A percentile compares a stretch with the other conserved stretches of the same genome.
phyloP scores from a whole-genome alignment of 2,113 vertebrate genomes.

The Sula dactylatra region DNA sequence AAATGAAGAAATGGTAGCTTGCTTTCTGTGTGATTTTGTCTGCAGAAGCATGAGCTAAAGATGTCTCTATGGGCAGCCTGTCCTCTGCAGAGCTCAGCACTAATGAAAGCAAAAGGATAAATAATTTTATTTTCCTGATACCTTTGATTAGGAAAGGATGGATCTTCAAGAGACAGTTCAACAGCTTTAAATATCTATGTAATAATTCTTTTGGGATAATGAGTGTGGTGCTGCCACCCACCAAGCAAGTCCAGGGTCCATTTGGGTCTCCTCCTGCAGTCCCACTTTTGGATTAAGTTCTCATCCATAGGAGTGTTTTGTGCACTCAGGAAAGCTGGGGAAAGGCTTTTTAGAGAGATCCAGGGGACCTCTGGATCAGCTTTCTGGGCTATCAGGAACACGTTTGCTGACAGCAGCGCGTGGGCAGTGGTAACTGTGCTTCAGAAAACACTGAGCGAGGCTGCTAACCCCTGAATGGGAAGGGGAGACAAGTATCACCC shows the following conservation, averaged over 20 bases:
- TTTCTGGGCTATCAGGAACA: neutral
- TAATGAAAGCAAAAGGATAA: neutral
- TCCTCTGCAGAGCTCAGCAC: neutral
- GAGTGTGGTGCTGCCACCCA: neutral
- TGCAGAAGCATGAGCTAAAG: neutral
- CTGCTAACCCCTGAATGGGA: accelerated
- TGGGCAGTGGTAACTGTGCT: neutral
- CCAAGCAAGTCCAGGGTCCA: neutral
- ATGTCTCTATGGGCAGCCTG: neutral
- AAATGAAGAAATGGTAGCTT: neutral
- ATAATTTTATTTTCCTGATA: neutral
- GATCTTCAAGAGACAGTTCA: neutral
- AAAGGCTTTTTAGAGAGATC: neutral
- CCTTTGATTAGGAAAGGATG: neutral
- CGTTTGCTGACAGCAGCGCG: neutral
- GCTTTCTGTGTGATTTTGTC: neutral
- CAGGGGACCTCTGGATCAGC: neutral
- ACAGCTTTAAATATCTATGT: neutral
- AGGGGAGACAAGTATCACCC: neutral
- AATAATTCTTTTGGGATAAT: neutral
- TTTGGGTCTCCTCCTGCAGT: neutral
- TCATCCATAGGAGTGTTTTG: neutral
- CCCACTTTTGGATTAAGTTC: neutral
- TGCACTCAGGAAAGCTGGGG: neutral
- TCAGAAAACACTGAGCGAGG: neutral